phyloP scores from a whole-genome alignment of 2,797 vertebrate species.

The Brotogeris chrysoptera region DNA sequence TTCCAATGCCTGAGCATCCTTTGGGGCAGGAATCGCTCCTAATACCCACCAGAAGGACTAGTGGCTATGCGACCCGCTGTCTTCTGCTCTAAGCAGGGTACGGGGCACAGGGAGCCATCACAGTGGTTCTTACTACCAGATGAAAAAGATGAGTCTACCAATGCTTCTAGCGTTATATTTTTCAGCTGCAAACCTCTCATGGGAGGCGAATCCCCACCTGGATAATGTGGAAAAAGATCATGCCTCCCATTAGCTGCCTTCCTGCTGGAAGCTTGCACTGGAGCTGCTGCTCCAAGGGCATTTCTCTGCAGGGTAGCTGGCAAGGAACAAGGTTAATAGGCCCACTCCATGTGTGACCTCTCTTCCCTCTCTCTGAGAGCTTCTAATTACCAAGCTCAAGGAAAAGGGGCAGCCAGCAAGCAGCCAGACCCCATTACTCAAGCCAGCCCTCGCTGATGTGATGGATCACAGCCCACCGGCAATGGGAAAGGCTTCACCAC shows the following conservation, averaged over 20 bases:
- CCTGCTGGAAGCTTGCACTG: background rate
- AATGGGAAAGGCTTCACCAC: background rate
- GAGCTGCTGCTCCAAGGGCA: slow-evolving; percentile 33
- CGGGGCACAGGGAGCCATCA: background rate
- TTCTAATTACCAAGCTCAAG: slow-evolving; percentile 31
- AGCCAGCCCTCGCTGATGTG: background rate
- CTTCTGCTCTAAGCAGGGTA: background rate
- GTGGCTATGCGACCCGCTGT: background rate
- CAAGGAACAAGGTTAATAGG: slow-evolving; percentile 42
- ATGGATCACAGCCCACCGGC: background rate
- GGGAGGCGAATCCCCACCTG: rapidly evolving
- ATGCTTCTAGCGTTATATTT: rapidly evolving
- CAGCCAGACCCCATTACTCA: background rate
- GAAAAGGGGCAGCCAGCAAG: background rate
- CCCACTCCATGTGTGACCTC: slow-evolving; percentile 32
- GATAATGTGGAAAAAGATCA: background rate
- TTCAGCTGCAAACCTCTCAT: background rate
- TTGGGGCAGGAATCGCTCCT: background rate
- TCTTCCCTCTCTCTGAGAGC: slow-evolving; percentile 6
- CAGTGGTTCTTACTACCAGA: rapidly evolving
- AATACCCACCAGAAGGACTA: background rate
- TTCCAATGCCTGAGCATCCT: background rate
- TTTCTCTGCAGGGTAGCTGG: slow-evolving; percentile 33
- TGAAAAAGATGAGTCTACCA: rapidly evolving
- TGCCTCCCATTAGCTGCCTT: background rate